phyloP scores from a whole-genome alignment of 2,888 invertebrate genomes.

The Margaritifera margaritifera region DNA sequence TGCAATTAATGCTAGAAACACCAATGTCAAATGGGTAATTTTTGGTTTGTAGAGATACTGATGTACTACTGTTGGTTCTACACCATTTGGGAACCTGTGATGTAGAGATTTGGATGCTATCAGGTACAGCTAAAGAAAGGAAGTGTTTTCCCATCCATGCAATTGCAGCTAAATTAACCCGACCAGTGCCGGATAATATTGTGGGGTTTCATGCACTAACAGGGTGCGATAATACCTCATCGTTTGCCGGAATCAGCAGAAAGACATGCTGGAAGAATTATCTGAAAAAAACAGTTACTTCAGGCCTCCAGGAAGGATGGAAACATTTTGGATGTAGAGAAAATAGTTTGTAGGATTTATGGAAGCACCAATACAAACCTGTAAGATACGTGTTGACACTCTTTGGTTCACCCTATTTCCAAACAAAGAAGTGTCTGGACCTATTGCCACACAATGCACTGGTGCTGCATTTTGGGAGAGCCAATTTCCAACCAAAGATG shows the following conservation, averaged over 20 bases:
- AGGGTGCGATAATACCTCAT: too few relatives aligned
- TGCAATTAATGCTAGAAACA: background rate
- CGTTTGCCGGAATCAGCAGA: too few relatives aligned
- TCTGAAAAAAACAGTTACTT: background rate
- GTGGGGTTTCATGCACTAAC: too few relatives aligned
- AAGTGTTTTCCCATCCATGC: slow-evolving; percentile 10
- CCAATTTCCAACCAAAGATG: slow-evolving; percentile 9
- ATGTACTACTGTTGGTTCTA: slow-evolving; percentile 11
- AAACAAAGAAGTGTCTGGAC: slow-evolving; percentile 7
- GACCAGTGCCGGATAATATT: background rate
- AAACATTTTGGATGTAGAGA: background rate
- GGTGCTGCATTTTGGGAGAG: slow-evolving; percentile 5
- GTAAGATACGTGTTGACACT: background rate
- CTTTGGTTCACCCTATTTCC: slow-evolving; percentile 4
- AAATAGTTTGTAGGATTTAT: slow-evolving; percentile 1
- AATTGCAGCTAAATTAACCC: slow-evolving; percentile 5
- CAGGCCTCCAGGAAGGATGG: background rate
- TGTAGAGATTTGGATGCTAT: slow-evolving; percentile 11
- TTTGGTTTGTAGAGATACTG: slow-evolving; percentile 4
- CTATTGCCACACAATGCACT: slow-evolving; percentile 5
- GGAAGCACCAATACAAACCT: background rate
- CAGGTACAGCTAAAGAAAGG: slow-evolving; percentile 7
- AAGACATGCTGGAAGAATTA: slow-evolving; percentile 7
- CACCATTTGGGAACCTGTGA: slow-evolving; percentile 9
- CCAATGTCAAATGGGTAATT: background rate